Evolutionary conservation across 2,113 vertebrate species (phyloP), one percentile per base, ranked within the genome.

Genomic region (Echinops telfairi): DNA sequence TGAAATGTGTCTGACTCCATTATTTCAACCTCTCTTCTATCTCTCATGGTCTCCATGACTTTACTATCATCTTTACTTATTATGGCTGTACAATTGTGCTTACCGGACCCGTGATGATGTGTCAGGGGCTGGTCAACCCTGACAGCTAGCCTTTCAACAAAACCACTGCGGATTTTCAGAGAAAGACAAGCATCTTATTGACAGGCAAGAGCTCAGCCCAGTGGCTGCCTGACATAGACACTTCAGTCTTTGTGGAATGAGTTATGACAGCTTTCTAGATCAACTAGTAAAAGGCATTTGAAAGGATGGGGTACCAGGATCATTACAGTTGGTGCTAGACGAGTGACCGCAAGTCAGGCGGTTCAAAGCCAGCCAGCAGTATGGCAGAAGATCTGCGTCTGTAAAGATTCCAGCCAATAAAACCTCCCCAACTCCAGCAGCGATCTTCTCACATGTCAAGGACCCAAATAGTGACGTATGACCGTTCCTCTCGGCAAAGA

Each of bases 211-310:
- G 66, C 66, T 20, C 25, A 92, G 73, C 38, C 36, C 47, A 81
- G 80, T 8, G n/a, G 27, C 64, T 68, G 76, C 64, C 57, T 83
- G 60, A 38, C 0, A 9, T 29, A 80, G 10, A 83, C 19, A 53
- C 0, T 83, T 83, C 73, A 81, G 68, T 77, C 83, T 58, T 90
- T 60, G 43, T 22, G 53, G 23, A 88, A 76, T 80, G 38, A 95
- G 93, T 77, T 20, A 31, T 77, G 78, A 84, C 8, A 36, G 60
- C 82, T 85, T 70, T 94, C 78, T 76, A 53, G 47, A 53, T 53
- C 68, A 79, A 83, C 19, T 70, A 36, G 17, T 73, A 33, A 73
- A 73, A 73, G 17, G n/a, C n/a, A 73, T 73, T 33, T 15, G 33
- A 33, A 36, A 73, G 33, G 10, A 73, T 15, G 33, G n/a, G 70